Conservation (phyloP, 2,888 invertebrate genomes). For the Camponotus fellah region DNA sequence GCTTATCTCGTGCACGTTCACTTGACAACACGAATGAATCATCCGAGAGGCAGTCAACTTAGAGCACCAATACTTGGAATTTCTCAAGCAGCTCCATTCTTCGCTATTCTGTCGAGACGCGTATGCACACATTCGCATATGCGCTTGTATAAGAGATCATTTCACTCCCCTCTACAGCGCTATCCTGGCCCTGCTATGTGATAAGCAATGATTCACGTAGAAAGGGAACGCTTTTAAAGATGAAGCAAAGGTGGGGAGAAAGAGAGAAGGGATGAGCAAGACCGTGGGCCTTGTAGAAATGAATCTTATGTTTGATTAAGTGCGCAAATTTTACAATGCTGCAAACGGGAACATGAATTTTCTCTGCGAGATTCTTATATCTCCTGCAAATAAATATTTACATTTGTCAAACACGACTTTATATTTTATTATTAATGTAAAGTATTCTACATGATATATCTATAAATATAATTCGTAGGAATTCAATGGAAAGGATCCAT, state of each 20-base stretch:
- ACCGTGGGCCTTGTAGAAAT: background rate
- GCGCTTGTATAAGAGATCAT: background rate
- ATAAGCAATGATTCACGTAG: too few species aligned
- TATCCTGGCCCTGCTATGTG: constrained; percentile 10
- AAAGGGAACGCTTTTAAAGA: constrained; percentile 11
- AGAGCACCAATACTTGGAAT: background rate
- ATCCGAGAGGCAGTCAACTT: background rate
- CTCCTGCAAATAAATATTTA: constrained; percentile 30
- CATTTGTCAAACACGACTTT: background rate
- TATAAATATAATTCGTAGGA: constrained; percentile 14
- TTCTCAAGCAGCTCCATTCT: background rate
- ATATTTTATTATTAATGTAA: background rate
- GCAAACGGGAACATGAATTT: background rate
- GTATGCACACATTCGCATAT: background rate
- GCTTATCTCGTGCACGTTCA: background rate
- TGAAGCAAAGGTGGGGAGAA: background rate
- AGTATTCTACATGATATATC: background rate
- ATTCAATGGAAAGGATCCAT: background rate
- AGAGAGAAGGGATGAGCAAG: background rate
- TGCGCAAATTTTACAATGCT: background rate
- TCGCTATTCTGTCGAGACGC: background rate
- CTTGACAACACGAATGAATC: constrained; percentile 23
- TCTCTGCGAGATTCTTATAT: background rate
- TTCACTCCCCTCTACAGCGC: background rate
- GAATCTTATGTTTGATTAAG: background rate